Conservation (phyloP, 2,113 vertebrate species). For the Petaurus breviceps region DNA sequence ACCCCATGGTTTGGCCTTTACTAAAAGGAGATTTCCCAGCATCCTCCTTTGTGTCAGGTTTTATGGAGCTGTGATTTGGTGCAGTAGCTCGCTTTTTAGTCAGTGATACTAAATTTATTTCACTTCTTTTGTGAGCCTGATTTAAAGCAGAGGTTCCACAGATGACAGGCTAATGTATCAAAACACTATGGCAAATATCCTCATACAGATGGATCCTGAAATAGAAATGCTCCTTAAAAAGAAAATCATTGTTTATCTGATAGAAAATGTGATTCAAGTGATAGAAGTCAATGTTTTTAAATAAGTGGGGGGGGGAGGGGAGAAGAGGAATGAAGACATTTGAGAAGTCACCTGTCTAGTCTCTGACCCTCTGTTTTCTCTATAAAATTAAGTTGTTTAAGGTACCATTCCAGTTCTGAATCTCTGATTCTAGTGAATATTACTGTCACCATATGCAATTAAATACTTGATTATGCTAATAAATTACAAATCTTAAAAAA, state of each 20-base stretch:
- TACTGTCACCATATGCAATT: not conserved
- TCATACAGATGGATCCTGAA: not conserved
- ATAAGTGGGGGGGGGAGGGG: not conserved
- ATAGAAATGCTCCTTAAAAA: not conserved
- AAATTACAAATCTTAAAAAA: not conserved
- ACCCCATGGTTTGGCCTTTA: not conserved
- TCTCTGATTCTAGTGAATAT: not conserved
- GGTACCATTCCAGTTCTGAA: not conserved
- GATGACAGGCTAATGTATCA: not conserved
- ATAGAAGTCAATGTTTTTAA: not conserved
- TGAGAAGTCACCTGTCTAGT: not conserved
- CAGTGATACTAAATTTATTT: conserved; percentile 9
- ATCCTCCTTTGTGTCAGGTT: not conserved
- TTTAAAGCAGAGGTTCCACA: conserved; percentile 21
- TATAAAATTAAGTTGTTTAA: not conserved
- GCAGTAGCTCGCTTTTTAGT: not conserved
- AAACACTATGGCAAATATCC: not conserved
- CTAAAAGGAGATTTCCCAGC: not conserved
- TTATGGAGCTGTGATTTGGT: conserved; percentile 11
- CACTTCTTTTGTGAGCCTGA: not conserved
- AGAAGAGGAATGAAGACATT: not conserved
- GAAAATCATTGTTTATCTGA: not conserved
- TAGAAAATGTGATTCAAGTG: not conserved
- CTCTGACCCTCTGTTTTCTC: not conserved
- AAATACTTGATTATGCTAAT: not conserved